Conservation (phyloP, 2,888 invertebrate genomes). For the Ophion obscuratus region DNA sequence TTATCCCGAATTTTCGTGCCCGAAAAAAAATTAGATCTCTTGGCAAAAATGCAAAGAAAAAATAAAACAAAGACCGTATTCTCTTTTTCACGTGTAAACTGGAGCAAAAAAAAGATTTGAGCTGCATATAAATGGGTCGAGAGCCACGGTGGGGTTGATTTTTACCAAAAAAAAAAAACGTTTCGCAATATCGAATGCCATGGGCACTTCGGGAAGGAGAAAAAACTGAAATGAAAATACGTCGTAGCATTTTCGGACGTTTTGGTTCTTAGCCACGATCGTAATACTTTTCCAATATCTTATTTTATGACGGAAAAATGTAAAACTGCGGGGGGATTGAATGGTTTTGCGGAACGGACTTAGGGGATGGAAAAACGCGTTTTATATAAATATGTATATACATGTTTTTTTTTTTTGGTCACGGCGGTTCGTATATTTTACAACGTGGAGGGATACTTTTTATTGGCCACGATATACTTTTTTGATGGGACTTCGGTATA, state of each 20-base stretch:
- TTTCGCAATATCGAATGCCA: not conserved
- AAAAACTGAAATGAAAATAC: not conserved
- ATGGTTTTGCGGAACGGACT: not conserved
- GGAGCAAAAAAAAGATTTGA: not conserved
- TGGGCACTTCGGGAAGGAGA: not conserved
- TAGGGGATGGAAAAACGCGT: not conserved
- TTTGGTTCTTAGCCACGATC: not conserved
- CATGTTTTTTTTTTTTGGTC: not conserved
- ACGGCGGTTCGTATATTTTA: not conserved
- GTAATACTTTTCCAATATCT: not conserved
- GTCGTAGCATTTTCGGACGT: not conserved
- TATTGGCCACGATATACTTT: not conserved
- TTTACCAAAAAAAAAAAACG: not conserved
- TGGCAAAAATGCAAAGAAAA: not conserved
- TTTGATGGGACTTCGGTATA: conserved; percentile 4
- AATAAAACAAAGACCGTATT: not conserved
- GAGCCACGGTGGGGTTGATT: not conserved
- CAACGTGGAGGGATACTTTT: not conserved
- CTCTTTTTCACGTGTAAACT: not conserved
- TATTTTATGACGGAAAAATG: not conserved
- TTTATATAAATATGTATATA: not conserved
- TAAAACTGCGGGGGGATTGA: not conserved
- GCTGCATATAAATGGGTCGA: not conserved
- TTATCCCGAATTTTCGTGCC: not conserved
- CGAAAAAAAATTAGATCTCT: not conserved